phyloP scores from a whole-genome alignment of 2,888 invertebrate species.

The Spisula subtruncata region DNA sequence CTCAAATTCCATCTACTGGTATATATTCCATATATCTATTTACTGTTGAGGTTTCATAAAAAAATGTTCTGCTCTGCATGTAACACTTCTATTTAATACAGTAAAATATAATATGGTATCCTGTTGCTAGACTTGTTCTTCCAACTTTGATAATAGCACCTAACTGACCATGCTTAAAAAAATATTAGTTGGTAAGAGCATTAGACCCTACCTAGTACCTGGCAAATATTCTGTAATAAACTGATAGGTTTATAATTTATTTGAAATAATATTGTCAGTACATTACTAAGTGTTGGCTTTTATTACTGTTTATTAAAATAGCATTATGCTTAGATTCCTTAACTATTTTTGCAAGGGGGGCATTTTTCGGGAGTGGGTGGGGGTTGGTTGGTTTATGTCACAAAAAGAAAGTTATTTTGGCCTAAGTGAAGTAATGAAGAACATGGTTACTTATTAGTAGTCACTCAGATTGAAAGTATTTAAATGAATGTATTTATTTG shows the following conservation, averaged over 20 bases:
- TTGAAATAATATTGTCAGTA: no score
- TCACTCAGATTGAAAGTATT: neutral
- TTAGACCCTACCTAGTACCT: no score
- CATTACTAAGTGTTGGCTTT: no score
- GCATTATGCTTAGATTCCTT: no score
- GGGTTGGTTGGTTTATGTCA: neutral
- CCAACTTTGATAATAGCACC: neutral
- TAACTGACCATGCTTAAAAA: neutral
- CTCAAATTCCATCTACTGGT: neutral
- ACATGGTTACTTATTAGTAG: neutral
- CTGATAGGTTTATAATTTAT: no score
- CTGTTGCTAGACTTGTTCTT: slow-evolving; percentile 7
- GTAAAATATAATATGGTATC: no score
- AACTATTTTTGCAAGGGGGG: no score
- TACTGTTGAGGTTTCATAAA: neutral
- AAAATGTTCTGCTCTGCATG: neutral
- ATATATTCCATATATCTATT: neutral
- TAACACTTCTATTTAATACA: neutral
- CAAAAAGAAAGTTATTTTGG: neutral
- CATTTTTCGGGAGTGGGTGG: neutral
- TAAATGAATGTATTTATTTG: neutral
- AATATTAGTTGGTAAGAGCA: no score
- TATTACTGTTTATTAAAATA: no score
- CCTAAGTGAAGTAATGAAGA: neutral
- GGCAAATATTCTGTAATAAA: no score